Evolutionary conservation across 37 sponge, comb jelly and placozoan species (phyloP), one percentile per base, ranked within the genome.

Genomic region (Cliona cf. orientalis): DNA sequence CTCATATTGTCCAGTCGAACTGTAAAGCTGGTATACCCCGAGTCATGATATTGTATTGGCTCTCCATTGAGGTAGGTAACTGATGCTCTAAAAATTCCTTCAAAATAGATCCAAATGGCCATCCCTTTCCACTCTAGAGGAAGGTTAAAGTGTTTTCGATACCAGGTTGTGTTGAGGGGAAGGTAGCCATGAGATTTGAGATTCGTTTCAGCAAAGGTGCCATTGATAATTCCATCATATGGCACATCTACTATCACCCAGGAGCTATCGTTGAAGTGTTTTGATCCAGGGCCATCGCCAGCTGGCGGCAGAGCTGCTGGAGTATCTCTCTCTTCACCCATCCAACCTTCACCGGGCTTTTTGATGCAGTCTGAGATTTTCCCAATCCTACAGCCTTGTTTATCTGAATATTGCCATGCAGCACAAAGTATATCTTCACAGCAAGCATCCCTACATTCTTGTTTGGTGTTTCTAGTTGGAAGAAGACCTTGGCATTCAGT

Each of bases 191-290:
- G 87, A 22, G 25, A 42, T 41, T 57, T 32, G 4, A 46, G 40
- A 26, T 31, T 63, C 29, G 29, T 33, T 12, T 71, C 23, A 19
- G 14, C 53, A 49, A 19, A 49, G 9, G 71, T 36, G 60, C 74
- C 74, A 40, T 19, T 42, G 72, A 86, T 86, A 28, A 86, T 33
- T 29, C 67, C 63, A 49, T 86, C 87, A 49, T 86, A 80, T 21
- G 87, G 87, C 14, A 64, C 67, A 62, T 86, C 87, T 1, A 86
- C 74, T n/a, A 86, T 17, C 71, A 70, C 87, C 87, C 87, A 86
- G 19, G 59, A 37, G 43, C 71, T 73, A 75, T 86, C 87, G 45
- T 86, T 66, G 49, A 71, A 86, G 74, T 59, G 66, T 23, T 66
- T 63, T n/a, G 73, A 60, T 6, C 68, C 34, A 2, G 87, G 87